phyloP scores from a whole-genome alignment of 2,797 vertebrate species.

The Pampus argenteus region DNA sequence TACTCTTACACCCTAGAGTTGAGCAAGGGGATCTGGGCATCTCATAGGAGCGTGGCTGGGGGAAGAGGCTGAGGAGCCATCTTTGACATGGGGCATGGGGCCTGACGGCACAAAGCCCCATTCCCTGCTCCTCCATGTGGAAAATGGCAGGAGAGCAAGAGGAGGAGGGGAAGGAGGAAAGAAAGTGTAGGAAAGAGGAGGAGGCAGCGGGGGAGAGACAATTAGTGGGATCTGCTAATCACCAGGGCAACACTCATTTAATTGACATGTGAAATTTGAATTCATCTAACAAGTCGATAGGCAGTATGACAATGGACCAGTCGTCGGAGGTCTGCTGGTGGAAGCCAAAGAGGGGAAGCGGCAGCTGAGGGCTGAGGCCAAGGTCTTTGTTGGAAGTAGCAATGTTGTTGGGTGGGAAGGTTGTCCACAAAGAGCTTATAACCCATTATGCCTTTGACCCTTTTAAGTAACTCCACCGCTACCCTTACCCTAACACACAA shows the following conservation, averaged over 20 bases:
- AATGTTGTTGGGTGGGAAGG: slow-evolving; percentile 61
- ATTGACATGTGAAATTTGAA: slow-evolving; percentile 87
- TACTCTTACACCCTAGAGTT: slow-evolving; percentile 39
- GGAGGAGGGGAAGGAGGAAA: slow-evolving; percentile 66
- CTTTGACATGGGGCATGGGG: slow-evolving; percentile 79
- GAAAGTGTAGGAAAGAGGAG: slow-evolving; percentile 61
- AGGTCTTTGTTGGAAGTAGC: slow-evolving; percentile 75
- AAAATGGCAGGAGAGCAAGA: slow-evolving; percentile 83
- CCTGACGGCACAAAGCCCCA: slow-evolving; percentile 83
- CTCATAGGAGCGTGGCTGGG: slow-evolving; percentile 63
- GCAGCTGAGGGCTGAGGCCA: slow-evolving; percentile 74
- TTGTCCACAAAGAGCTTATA: slow-evolving; percentile 75
- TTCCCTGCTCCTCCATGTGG: slow-evolving; percentile 87
- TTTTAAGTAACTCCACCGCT: slow-evolving; percentile 57
- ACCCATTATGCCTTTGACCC: slow-evolving; percentile 73
- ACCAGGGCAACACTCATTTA: slow-evolving; percentile 86
- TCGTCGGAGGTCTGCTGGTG: slow-evolving; percentile 59
- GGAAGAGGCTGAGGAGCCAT: slow-evolving; percentile 76
- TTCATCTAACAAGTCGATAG: slow-evolving; percentile 85
- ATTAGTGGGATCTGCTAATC: slow-evolving; percentile 88
- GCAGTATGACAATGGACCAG: slow-evolving; percentile 74
- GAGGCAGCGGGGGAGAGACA: slow-evolving; percentile 76
- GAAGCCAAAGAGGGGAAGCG: slow-evolving; percentile 70
- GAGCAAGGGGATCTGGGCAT: slow-evolving; percentile 57
- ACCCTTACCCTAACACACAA: slow-evolving; percentile 18